Percentiles rank a stretch among this genome's conserved stretches.
phyloP scores from a whole-genome alignment of 2,888 invertebrate species.

The Hybos culiciformis region DNA sequence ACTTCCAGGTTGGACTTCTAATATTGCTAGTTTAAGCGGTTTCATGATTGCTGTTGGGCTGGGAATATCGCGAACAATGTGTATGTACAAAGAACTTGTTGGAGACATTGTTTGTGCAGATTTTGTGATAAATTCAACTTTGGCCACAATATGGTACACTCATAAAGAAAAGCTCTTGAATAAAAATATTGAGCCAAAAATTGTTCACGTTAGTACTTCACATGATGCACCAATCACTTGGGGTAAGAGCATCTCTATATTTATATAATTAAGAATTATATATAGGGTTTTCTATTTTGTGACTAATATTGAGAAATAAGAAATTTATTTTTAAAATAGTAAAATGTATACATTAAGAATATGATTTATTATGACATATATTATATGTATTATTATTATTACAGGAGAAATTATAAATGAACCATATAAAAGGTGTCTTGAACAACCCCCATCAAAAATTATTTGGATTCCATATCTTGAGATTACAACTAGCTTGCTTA shows the following conservation, averaged over 20 bases:
- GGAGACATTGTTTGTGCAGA: conserved; percentile 21
- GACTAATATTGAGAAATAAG: too few relatives aligned
- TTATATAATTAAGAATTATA: too few relatives aligned
- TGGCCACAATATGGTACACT: conserved; percentile 20
- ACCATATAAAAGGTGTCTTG: conserved; percentile 1
- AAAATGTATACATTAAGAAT: background rate
- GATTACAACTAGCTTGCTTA: conserved; percentile 11
- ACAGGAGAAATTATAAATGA: conserved; percentile 10
- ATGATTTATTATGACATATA: background rate
- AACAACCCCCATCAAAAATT: conserved; percentile 11
- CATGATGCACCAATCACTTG: conserved; percentile 15
- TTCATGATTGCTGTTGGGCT: conserved; percentile 15
- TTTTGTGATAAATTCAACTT: conserved; percentile 20
- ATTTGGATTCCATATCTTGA: conserved; percentile 17
- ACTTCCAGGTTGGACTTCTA: conserved; percentile 19
- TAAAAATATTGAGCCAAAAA: conserved; percentile 12
- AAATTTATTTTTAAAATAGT: background rate
- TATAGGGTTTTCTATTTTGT: too few relatives aligned
- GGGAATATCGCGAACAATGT: conserved; percentile 17
- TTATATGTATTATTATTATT: background rate
- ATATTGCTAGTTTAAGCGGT: conserved; percentile 19
- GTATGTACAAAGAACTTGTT: conserved; percentile 2
- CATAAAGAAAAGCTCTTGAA: conserved; percentile 30
- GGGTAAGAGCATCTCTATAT: too few relatives aligned
- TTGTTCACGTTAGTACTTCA: conserved; percentile 15